Conservation (phyloP, 1,140 invertebrate genomes). For the Drosophila navojoa region DNA sequence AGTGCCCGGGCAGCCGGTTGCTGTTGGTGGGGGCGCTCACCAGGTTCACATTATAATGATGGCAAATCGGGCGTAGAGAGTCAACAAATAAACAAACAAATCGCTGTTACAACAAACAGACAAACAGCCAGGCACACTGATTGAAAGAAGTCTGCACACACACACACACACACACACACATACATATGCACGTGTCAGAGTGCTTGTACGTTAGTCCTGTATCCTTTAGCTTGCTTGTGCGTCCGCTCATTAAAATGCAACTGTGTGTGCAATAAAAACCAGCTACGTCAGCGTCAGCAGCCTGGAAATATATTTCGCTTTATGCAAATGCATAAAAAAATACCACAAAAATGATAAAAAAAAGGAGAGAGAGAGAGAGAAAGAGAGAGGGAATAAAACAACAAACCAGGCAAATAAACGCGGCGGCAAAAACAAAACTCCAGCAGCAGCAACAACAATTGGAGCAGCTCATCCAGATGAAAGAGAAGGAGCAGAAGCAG, state of each 20-base stretch:
- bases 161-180: too few relatives aligned
- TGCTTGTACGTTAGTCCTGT: neutral
- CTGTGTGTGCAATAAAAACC: conserved; percentile 73
- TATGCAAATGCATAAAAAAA: conserved; percentile 76
- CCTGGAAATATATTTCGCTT: conserved; percentile 73
- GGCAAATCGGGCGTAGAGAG: conserved; percentile 57
- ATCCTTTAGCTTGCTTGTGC: conserved; percentile 2
- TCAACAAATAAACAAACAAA: conserved; percentile 62
- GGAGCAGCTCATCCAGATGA: conserved; percentile 7
- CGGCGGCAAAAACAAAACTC: conserved; percentile 19
- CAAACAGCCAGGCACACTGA: conserved; percentile 53
- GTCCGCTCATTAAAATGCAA: conserved; percentile 77
- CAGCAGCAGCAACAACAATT: conserved; percentile 11
- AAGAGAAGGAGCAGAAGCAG: conserved; percentile 3
- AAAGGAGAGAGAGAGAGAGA: conserved; percentile 9
- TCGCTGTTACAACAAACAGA: conserved; percentile 60
- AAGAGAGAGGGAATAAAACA: too few relatives aligned
- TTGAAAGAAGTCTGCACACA: conserved; percentile 70
- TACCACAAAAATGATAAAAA: conserved; percentile 17
- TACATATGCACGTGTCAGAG: conserved; percentile 59
- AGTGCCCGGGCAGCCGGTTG: neutral
- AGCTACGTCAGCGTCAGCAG: conserved; percentile 46
- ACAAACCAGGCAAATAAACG: conserved; percentile 32
- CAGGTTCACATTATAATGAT: conserved; percentile 43
- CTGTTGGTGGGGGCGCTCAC: neutral